Evolutionary conservation across 2,797 vertebrate genomes (phyloP).

Genomic region (Acanthopagrus latus): DNA sequence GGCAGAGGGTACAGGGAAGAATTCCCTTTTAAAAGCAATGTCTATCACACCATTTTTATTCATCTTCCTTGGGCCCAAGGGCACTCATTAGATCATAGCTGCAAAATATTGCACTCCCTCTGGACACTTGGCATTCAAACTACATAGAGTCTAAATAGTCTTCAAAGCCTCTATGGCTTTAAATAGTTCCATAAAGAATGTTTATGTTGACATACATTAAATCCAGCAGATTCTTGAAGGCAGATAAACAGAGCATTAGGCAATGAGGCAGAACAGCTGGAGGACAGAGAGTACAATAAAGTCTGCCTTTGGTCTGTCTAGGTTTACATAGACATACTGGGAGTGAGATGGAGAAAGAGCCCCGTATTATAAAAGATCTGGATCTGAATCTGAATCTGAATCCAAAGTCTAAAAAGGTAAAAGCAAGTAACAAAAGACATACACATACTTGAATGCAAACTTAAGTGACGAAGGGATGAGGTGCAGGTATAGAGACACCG

Average conservation of each 20-base stretch:
- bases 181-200: conserved; percentile 40
- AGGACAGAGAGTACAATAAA: conserved; percentile 7
- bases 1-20: too few relatives aligned
- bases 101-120: not conserved
- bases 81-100: too few relatives aligned
- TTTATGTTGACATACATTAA: conserved; percentile 42
- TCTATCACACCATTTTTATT: too few relatives aligned
- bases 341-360: not conserved
- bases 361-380: conserved; percentile 1
- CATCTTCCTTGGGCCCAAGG: too few relatives aligned
- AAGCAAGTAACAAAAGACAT: too few relatives aligned
- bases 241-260: conserved; percentile 23
- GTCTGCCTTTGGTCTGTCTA: not conserved
- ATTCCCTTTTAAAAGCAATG: too few relatives aligned
- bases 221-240: conserved; percentile 12
- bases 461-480: too few relatives aligned
- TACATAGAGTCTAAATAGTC: conserved; percentile 31
- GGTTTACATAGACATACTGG: conserved; percentile 5
- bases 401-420: too few relatives aligned
- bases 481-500: too few relatives aligned
- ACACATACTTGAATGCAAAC: too few relatives aligned
- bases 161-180: conserved; percentile 26
- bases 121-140: conserved; percentile 33
- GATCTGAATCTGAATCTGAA: not conserved
- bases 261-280: conserved; percentile 41